A percentile compares a stretch with the other conserved stretches of the same genome.
Conservation (phyloP, 2,797 vertebrate genomes). For the Setipinna tenuifilis region DNA sequence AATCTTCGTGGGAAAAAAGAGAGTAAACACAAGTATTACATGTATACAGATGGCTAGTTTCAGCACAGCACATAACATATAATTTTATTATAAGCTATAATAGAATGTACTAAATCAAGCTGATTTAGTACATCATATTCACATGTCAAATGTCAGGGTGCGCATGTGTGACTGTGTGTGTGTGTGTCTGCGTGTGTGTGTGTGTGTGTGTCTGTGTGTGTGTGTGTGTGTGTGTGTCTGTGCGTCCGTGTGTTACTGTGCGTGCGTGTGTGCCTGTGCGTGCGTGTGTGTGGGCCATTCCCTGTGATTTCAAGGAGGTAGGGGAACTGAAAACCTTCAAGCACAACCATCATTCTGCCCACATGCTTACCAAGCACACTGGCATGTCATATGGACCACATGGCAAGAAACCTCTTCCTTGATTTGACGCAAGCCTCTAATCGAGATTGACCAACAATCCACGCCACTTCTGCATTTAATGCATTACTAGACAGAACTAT, state of each 20-base stretch:
- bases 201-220: neutral
- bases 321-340: neutral
- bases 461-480: neutral
- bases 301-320: neutral
- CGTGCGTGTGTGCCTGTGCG: neutral
- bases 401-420: neutral
- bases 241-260: neutral
- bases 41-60: too few relatives aligned
- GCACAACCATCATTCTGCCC: neutral
- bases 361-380: neutral
- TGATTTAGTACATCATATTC: too few relatives aligned
- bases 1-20: too few relatives aligned
- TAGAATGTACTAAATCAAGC: too few relatives aligned
- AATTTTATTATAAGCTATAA: too few relatives aligned
- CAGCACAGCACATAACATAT: too few relatives aligned
- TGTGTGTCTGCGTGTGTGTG: too few relatives aligned
- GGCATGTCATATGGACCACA: neutral
- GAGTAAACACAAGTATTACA: too few relatives aligned
- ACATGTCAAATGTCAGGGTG: too few relatives aligned
- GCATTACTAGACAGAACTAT: neutral
- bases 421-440: neutral
- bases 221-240: constrained; percentile 2
- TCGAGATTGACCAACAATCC: neutral
- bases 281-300: neutral
- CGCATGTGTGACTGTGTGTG: too few relatives aligned